These are phyloP conservation scores for Agrochola lychnidis DNA, from an alignment of 2,888 invertebrate genomes.

Conservation along the genomic window DNA sequence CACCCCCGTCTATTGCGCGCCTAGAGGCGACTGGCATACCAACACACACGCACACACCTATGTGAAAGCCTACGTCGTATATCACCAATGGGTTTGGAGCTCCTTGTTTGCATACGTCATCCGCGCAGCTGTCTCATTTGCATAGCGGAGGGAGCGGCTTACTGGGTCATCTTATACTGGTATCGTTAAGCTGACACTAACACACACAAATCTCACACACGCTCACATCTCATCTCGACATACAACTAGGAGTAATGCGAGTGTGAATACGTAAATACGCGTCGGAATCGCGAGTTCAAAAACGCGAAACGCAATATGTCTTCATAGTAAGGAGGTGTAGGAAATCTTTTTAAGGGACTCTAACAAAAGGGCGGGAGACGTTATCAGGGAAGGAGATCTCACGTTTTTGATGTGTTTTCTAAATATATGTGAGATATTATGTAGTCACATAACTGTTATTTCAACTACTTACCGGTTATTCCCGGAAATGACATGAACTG, in stretches of 20 bases:
- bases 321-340: conserved; percentile 86
- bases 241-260: conserved; percentile 89
- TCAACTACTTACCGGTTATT: conserved; percentile 18
- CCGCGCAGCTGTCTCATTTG: conserved; percentile 78
- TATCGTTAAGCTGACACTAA: conserved; percentile 85
- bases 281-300: conserved; percentile 89
- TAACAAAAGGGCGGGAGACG: conserved; percentile 84
- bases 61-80: conserved; percentile 84
- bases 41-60: conserved; percentile 87
- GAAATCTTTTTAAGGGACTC: conserved; percentile 86
- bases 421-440: conserved; percentile 72
- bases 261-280: conserved; percentile 90
- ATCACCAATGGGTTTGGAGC: conserved; percentile 84
- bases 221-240: conserved; percentile 86
- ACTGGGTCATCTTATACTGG: conserved; percentile 78
- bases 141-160: conserved; percentile 76
- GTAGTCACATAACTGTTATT: conserved; percentile 43
- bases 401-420: conserved; percentile 80
- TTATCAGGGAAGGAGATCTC: conserved; percentile 83
- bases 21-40: conserved; percentile 90
- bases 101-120: conserved; percentile 85
- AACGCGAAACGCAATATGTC: conserved; percentile 90
- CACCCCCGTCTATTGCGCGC: conserved; percentile 90
- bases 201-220: conserved; percentile 82
- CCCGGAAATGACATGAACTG: conserved; percentile 7